Percentiles rank a stretch among this genome's conserved stretches.
phyloP scores from a whole-genome alignment of 2,888 invertebrate species.

The Atherix ibis region DNA sequence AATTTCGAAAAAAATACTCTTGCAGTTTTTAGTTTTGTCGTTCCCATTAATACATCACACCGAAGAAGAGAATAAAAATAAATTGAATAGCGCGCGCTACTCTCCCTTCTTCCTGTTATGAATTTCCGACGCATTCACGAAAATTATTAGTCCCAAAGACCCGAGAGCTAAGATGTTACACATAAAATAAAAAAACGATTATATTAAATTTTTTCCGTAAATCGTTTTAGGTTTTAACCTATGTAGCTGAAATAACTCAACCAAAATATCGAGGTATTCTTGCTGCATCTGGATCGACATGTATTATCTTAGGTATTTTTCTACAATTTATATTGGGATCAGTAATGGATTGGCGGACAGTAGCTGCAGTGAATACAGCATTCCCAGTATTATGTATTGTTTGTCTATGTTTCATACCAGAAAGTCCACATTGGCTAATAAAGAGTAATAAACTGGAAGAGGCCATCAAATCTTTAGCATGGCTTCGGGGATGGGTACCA shows the following conservation, averaged over 20 bases:
- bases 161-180: too few relatives aligned
- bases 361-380: constrained; percentile 49
- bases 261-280: constrained; percentile 61
- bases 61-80: too few relatives aligned
- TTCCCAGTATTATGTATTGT: constrained; percentile 48
- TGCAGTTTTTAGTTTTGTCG: too few relatives aligned
- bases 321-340: constrained; percentile 60
- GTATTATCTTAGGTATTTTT: constrained; percentile 60
- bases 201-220: constrained; percentile 27
- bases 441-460: constrained; percentile 47
- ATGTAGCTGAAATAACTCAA: constrained; percentile 70
- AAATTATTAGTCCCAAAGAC: too few relatives aligned
- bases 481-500: constrained; percentile 64
- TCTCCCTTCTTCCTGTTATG: too few relatives aligned
- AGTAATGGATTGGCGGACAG: constrained; percentile 52
- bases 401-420: constrained; percentile 56
- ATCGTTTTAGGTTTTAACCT: constrained; percentile 67
- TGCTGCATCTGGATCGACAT: constrained; percentile 57
- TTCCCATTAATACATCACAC: too few relatives aligned
- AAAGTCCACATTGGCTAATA: constrained; percentile 68
- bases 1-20: too few relatives aligned
- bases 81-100: too few relatives aligned
- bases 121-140: too few relatives aligned
- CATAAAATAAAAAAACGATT: neutral
- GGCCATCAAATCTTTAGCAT: constrained; percentile 53